These are phyloP conservation scores for Acanthopagrus latus DNA, from an alignment of 2,797 vertebrate species.

Conservation along the genomic window DNA sequence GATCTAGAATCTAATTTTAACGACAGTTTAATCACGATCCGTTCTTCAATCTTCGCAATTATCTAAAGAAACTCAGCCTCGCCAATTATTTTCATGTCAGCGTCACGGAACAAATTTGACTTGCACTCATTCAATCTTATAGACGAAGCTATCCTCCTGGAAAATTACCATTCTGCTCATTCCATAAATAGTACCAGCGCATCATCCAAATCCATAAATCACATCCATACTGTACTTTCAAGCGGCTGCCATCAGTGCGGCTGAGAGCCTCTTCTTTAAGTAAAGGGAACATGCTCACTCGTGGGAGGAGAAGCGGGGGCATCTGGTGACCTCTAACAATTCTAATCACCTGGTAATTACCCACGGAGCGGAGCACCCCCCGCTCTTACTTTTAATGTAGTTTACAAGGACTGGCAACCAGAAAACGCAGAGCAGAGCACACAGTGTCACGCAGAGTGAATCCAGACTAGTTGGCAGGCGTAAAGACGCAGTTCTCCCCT, in stretches of 20 bases:
- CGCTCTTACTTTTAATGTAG: conserved; percentile 46
- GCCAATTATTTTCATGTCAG: conserved; percentile 48
- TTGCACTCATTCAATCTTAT: conserved; percentile 26
- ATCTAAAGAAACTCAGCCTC: conserved; percentile 33
- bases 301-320: background rate
- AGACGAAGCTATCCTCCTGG: conserved; percentile 33
- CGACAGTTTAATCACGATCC: conserved; percentile 39
- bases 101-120: conserved; percentile 34
- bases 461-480: conserved; percentile 74
- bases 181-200: conserved; percentile 28
- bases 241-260: background rate
- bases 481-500: conserved; percentile 67
- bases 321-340: conserved; percentile 54
- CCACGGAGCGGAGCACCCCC: conserved; percentile 41
- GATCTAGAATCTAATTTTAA: conserved; percentile 21
- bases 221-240: conserved; percentile 26
- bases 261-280: conserved; percentile 11
- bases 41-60: conserved; percentile 35
- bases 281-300: background rate
- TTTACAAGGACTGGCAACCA: conserved; percentile 65
- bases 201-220: conserved; percentile 25
- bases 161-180: conserved; percentile 50
- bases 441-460: conserved; percentile 68
- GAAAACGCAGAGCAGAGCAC: conserved; percentile 50
- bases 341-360: conserved; percentile 62